Evolutionary conservation across 2,797 vertebrate species (phyloP).

Genomic region (Ctenochaetus hawaiiensis): DNA sequence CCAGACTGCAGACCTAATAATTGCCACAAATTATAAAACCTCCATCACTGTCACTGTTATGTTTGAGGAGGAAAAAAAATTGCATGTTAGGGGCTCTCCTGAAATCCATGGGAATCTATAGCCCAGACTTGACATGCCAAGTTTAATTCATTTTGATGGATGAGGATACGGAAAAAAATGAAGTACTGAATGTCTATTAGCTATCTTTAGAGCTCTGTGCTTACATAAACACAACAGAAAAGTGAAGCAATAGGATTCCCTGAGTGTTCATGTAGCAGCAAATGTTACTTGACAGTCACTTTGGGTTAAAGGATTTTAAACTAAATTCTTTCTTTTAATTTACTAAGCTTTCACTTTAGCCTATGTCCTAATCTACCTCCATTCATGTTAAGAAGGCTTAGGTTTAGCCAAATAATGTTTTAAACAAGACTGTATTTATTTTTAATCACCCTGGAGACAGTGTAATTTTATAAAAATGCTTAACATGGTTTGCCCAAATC

Average conservation of each 20-base stretch:
- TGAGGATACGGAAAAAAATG: conserved; percentile 73
- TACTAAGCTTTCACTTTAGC: conserved; percentile 64
- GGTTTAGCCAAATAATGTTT: conserved; percentile 38
- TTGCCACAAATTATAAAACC: conserved; percentile 81
- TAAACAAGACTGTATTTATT: conserved; percentile 21
- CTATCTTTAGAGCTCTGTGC: conserved; percentile 80
- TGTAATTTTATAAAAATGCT: conserved; percentile 4
- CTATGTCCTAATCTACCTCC: conserved; percentile 47
- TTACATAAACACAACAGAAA: conserved; percentile 76
- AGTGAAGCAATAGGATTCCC: conserved; percentile 70
- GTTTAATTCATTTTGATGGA: conserved; percentile 86
- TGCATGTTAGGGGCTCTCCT: conserved; percentile 72
- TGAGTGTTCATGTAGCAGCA: conserved; percentile 65
- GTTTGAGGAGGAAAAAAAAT: conserved; percentile 56
- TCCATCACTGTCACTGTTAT: conserved; percentile 82
- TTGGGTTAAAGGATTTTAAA: conserved; percentile 58
- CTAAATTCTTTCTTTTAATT: conserved; percentile 61
- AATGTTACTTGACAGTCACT: conserved; percentile 60
- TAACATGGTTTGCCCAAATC: conserved; percentile 18
- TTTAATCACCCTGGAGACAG: conserved; percentile 5
- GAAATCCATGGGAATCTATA: conserved; percentile 80
- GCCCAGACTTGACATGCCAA: conserved; percentile 74
- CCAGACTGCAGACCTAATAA: conserved; percentile 79
- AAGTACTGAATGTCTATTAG: conserved; percentile 80
- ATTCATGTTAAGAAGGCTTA: conserved; percentile 36